Evolutionary conservation across 2,113 vertebrate genomes (phyloP).

Genomic region (Enhydra lutris): DNA sequence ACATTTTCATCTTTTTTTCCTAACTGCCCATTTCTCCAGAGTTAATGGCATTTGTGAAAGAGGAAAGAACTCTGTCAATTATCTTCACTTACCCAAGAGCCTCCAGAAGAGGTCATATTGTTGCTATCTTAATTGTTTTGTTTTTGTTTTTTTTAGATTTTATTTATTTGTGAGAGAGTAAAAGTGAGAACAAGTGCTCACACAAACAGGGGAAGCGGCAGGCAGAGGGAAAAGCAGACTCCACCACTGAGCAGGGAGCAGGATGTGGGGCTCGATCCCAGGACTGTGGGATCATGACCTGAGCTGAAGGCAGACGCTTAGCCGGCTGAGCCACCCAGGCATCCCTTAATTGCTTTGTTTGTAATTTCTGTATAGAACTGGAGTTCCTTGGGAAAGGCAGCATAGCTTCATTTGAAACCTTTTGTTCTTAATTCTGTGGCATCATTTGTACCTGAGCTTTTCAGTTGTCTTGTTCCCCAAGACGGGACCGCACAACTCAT

Average conservation of each 20-base stretch:
- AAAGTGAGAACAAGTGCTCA: too few species aligned
- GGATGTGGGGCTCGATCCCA: too few species aligned
- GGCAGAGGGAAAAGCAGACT: too few species aligned
- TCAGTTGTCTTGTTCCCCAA: background rate
- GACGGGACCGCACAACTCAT: background rate
- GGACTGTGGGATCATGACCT: too few species aligned
- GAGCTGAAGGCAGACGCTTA: too few species aligned
- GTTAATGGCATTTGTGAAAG: constrained; percentile 30
- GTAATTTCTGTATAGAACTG: constrained; percentile 23
- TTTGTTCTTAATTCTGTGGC: background rate
- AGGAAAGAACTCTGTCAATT: background rate
- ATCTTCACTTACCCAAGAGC: constrained; percentile 15
- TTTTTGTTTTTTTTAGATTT: too few species aligned
- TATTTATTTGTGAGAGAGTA: too few species aligned
- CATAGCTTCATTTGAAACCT: background rate
- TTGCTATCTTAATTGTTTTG: background rate
- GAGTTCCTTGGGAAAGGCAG: background rate
- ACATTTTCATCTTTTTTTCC: constrained; percentile 20
- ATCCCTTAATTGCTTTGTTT: background rate
- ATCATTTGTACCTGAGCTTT: constrained; percentile 10
- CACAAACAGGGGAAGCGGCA: too few species aligned
- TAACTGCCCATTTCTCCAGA: background rate
- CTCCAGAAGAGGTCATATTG: background rate
- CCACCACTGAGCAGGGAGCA: too few species aligned
- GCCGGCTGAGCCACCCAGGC: too few species aligned